A percentile compares a stretch with the other conserved stretches of the same genome.
Evolutionary conservation across 2,888 invertebrate species (phyloP).

Genomic region (Scelioninae gen. 1): DNA sequence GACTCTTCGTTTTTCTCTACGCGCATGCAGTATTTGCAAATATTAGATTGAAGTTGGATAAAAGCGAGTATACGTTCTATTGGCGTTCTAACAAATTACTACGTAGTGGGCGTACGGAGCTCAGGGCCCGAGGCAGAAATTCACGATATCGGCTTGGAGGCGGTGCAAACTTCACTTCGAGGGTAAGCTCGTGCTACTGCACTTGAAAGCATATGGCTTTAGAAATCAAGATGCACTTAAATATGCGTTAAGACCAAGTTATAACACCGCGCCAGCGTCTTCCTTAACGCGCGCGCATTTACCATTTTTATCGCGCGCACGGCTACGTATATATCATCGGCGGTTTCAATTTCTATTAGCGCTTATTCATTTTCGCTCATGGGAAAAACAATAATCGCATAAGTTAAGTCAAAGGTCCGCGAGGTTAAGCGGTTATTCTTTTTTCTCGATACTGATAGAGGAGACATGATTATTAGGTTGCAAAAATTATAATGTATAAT

Average conservation of each 20-base stretch:
- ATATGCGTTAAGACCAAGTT: slow-evolving; percentile 60
- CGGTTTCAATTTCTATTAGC: slow-evolving; percentile 55
- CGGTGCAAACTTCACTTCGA: slow-evolving; percentile 64
- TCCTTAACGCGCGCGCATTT: slow-evolving; percentile 37
- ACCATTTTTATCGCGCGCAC: slow-evolving; percentile 25
- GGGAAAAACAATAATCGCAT: slow-evolving; percentile 57
- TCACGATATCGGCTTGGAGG: slow-evolving; percentile 66
- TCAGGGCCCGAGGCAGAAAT: slow-evolving; percentile 64
- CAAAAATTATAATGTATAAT: slow-evolving; percentile 26
- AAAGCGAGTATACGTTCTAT: slow-evolving; percentile 71
- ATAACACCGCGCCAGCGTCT: slow-evolving; percentile 31
- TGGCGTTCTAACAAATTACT: slow-evolving; percentile 74
- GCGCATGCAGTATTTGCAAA: slow-evolving; percentile 73
- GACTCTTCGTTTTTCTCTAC: slow-evolving; percentile 72
- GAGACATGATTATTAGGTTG: slow-evolving; percentile 25
- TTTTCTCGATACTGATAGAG: slow-evolving; percentile 7
- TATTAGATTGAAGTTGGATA: slow-evolving; percentile 75
- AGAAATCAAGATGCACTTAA: slow-evolving; percentile 65
- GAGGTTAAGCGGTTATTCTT: slow-evolving; percentile 33
- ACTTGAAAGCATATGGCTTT: slow-evolving; percentile 66
- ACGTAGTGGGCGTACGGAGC: slow-evolving; percentile 69
- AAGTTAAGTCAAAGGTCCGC: slow-evolving; percentile 28
- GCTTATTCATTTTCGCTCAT: slow-evolving; percentile 49
- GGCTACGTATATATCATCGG: slow-evolving; percentile 30
- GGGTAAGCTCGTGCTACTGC: slow-evolving; percentile 70